phyloP scores from a whole-genome alignment of 1,140 invertebrate genomes.

The Batillaria attramentaria region DNA sequence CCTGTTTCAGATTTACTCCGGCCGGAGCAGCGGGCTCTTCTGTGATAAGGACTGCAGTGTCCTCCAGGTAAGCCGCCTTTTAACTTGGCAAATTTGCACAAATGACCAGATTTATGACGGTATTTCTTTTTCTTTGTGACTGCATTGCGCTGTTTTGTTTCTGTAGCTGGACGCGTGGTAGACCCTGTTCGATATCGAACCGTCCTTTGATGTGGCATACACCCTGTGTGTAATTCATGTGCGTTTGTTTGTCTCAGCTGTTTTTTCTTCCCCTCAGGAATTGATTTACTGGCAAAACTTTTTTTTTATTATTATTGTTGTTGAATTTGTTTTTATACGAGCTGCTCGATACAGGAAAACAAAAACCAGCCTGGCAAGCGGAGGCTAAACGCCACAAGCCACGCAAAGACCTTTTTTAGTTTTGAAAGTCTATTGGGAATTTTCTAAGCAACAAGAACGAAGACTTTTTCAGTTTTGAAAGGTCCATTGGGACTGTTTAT shows the following conservation, averaged over 20 bases:
- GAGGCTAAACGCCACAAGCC: too few species aligned
- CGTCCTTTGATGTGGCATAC: background rate
- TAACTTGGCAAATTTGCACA: background rate
- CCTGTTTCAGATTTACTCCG: constrained; percentile 32
- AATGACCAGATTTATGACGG: background rate
- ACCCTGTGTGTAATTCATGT: background rate
- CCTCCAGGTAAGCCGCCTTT: background rate
- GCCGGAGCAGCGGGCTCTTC: constrained; percentile 24
- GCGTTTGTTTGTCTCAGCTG: background rate
- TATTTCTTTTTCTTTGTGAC: background rate
- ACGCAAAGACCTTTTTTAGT: too few species aligned
- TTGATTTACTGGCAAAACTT: too few species aligned
- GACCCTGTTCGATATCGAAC: background rate
- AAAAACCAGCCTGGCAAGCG: too few species aligned
- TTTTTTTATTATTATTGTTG: too few species aligned
- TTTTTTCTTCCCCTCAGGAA: too few species aligned
- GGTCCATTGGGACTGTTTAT: too few species aligned
- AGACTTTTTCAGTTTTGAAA: too few species aligned
- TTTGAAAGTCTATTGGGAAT: too few species aligned
- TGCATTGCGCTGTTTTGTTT: background rate
- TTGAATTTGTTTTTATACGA: too few species aligned
- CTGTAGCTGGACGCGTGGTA: background rate
- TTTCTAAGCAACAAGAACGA: too few species aligned
- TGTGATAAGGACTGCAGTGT: constrained; percentile 30
- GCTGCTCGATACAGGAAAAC: too few species aligned